phyloP scores from a whole-genome alignment of 2,113 vertebrate species.

The Dicrurus megarhynchus region DNA sequence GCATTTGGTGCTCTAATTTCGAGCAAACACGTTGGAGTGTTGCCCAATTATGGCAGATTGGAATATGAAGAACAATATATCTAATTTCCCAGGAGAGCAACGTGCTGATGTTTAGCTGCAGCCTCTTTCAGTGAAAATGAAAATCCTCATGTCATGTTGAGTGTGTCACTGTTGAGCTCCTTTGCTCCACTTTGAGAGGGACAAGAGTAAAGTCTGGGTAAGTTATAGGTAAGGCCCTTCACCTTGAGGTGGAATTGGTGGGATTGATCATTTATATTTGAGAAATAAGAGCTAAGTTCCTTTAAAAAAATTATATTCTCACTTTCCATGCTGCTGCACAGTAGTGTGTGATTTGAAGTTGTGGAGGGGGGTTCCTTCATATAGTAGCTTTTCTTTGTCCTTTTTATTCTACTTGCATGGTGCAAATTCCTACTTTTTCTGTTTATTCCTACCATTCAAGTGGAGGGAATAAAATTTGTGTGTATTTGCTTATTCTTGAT shows the following conservation, averaged over 20 bases:
- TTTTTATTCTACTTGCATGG: rapidly evolving
- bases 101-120: neutral
- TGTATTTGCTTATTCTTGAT: neutral
- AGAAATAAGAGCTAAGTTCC: neutral
- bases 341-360: neutral
- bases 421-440: neutral
- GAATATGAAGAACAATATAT: neutral
- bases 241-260: neutral
- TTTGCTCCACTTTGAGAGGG: neutral
- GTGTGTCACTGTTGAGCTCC: neutral
- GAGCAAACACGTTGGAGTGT: neutral
- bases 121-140: neutral
- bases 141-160: rapidly evolving
- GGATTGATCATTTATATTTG: rapidly evolving
- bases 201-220: neutral
- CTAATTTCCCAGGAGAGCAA: neutral
- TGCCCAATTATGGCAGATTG: neutral
- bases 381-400: neutral
- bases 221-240: neutral
- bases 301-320: neutral
- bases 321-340: neutral
- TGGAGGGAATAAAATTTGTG: neutral
- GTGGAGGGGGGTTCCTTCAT: neutral
- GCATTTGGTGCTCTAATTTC: neutral
- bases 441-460: neutral